Evolutionary conservation across 2,888 invertebrate genomes (phyloP).

Genomic region (Pollenia angustigena): DNA sequence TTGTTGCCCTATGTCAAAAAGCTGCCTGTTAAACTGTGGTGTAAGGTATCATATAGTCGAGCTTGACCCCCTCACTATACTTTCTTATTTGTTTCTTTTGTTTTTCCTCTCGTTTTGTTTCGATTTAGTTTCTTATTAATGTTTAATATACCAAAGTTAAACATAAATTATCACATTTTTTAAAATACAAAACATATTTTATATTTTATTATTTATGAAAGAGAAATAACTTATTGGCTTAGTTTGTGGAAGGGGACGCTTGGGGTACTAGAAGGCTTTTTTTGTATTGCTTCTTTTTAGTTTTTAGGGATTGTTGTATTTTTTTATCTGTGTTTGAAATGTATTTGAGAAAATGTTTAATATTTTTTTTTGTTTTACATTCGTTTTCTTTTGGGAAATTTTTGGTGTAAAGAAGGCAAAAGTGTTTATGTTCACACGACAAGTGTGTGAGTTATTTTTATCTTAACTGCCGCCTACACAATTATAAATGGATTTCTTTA

Average conservation of each 20-base stretch:
- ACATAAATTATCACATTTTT: slow-evolving; percentile 57
- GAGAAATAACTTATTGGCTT: slow-evolving; percentile 32
- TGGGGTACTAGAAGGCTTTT: no score
- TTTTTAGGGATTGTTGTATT: no score
- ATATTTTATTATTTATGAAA: slow-evolving; percentile 43
- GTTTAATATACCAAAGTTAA: slow-evolving; percentile 61
- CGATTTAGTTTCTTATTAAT: slow-evolving; percentile 57
- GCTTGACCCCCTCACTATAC: no score
- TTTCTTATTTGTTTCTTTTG: not conserved
- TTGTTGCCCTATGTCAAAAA: no score
- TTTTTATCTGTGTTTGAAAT: not conserved
- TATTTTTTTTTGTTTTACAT: not conserved
- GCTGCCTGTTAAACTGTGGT: no score
- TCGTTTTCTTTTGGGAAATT: not conserved
- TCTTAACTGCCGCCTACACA: slow-evolving; percentile 11
- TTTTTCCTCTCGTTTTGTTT: slow-evolving; percentile 23
- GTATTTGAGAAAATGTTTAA: not conserved
- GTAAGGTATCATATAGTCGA: no score
- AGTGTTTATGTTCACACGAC: slow-evolving; percentile 13
- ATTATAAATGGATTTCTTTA: not conserved
- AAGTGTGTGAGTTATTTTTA: not conserved
- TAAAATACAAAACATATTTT: slow-evolving; percentile 24
- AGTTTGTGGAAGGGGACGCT: not conserved
- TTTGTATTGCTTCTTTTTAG: no score
- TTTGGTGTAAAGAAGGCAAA: not conserved